phyloP scores from a whole-genome alignment of 2,113 vertebrate species.

The Reinhardtius hippoglossoides region DNA sequence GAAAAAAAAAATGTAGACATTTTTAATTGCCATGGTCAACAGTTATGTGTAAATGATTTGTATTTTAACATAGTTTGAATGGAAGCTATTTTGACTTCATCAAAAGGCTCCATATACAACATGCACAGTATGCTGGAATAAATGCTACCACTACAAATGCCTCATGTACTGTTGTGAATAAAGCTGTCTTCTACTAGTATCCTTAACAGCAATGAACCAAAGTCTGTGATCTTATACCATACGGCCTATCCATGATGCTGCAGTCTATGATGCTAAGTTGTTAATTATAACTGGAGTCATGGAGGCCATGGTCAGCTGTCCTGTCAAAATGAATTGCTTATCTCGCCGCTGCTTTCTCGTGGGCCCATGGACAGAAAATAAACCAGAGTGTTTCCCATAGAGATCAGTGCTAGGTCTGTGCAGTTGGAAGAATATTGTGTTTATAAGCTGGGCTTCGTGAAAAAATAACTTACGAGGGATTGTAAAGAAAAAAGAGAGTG shows the following conservation, averaged over 20 bases:
- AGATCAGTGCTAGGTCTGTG: background rate
- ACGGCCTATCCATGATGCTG: background rate
- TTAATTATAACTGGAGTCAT: slow-evolving; percentile 17
- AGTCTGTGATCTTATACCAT: background rate
- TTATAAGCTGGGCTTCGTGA: background rate
- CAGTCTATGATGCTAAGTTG: slow-evolving; percentile 1
- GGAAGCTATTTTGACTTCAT: background rate
- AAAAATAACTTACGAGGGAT: background rate
- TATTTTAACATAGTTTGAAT: background rate
- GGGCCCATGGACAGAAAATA: background rate
- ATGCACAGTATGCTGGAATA: background rate
- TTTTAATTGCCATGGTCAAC: background rate
- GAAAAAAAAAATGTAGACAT: background rate
- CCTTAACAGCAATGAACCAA: background rate
- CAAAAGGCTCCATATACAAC: slow-evolving; percentile 12
- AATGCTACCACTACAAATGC: slow-evolving; percentile 2
- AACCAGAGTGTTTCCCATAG: background rate
- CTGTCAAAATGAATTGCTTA: slow-evolving; percentile 31
- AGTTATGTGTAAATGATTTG: background rate
- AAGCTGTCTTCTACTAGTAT: background rate
- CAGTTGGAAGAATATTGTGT: background rate
- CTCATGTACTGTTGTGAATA: background rate
- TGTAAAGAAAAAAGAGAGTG: background rate
- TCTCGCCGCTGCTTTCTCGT: slow-evolving; percentile 1
- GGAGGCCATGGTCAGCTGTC: background rate